Evolutionary conservation across 1,140 invertebrate species (phyloP).

Genomic region (Amphibalanus amphitrite): DNA sequence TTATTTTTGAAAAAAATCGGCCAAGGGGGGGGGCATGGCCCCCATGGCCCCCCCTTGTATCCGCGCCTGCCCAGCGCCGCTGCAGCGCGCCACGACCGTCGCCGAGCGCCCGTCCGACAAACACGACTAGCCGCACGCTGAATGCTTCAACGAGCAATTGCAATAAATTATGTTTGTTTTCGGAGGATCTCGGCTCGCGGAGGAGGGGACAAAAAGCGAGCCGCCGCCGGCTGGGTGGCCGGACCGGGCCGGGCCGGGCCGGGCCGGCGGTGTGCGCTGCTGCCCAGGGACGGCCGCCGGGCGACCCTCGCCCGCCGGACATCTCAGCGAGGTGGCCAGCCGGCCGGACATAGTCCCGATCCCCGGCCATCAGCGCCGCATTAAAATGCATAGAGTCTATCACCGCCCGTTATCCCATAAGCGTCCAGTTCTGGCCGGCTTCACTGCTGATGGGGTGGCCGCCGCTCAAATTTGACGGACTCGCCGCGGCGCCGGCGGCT

Average conservation of each 20-base stretch:
- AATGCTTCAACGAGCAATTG: slow-evolving; percentile 1
- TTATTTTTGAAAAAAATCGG: no score
- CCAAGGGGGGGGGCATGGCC: no score
- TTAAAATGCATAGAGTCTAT: background rate
- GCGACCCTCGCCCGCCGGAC: no score
- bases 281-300: no score
- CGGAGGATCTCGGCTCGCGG: background rate
- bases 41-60: no score
- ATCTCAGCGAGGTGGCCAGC: no score
- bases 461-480: background rate
- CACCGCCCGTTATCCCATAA: background rate
- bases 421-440: background rate
- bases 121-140: background rate
- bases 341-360: background rate
- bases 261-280: no score
- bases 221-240: no score
- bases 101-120: background rate
- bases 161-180: slow-evolving; percentile 2
- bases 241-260: no score
- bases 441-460: background rate
- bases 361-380: background rate
- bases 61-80: no score
- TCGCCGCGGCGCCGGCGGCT: background rate
- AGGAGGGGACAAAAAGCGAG: background rate
- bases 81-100: no score